Evolutionary conservation across 2,797 vertebrate genomes (phyloP), one percentile per base, ranked within the genome.

Genomic region (Linurgus olivaceus): DNA sequence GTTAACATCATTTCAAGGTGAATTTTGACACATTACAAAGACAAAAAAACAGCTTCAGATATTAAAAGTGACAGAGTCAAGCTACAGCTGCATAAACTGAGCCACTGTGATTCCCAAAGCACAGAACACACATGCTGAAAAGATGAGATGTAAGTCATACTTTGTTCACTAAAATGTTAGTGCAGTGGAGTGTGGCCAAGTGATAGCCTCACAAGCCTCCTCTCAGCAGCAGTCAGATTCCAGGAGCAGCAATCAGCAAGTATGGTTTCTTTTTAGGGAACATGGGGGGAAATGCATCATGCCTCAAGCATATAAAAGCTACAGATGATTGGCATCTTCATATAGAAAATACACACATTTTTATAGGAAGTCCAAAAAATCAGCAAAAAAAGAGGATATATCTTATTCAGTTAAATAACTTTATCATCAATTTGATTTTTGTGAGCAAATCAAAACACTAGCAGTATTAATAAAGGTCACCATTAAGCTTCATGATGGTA

Each of bases 171-270:
- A 58, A 91, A 93, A 83, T 45, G 65, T 42, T 66, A 54, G 72
- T 63, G 87, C 90, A 93, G 59, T 42, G 47, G 57, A 86, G 44
- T 47, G 57, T 55, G 17, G 75, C 52, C 78, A 90, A 93, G 47
- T n/a, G 52, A 83, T 66, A 94, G 25, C 83, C 83, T 70, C 78
- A 65, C 15, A 61, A 24, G 59, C 52, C 48, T 81, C 31, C 37
- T 63, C 80, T 75, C 66, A 48, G 33, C 1, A 67, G 78, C 73
- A 68, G 47, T 17, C 26, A 5, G 67, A 65, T 90, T 94, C 58
- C 82, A 93, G 52, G 4, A 93, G 37, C 52, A 91, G 78, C 44
- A 72, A 93, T 62, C 85, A 90, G 73, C 76, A 91, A 47, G 58
- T 78, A 74, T 13, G 31, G 77, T 17, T 86, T 68, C 70, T 87